phyloP scores from a whole-genome alignment of 2,888 invertebrate species.

The Nephrotoma guestfalica region DNA sequence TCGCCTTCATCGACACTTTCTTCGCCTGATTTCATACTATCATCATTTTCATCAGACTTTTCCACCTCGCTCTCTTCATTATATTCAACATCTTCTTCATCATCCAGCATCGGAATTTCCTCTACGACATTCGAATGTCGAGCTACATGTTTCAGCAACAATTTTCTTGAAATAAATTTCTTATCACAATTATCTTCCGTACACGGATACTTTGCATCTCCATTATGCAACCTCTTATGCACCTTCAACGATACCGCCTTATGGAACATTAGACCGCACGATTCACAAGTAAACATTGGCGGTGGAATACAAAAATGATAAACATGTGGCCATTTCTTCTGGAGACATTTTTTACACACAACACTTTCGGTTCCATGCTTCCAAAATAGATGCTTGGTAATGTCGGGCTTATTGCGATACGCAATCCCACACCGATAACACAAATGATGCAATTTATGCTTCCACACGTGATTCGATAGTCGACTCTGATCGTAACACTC shows the following conservation, averaged over 20 bases:
- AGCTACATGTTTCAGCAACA: conserved; percentile 55
- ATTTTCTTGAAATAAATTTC: conserved; percentile 67
- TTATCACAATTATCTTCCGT: conserved; percentile 54
- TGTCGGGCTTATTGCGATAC: conserved; percentile 76
- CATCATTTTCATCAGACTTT: not conserved
- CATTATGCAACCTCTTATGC: conserved; percentile 63
- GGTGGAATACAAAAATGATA: conserved; percentile 84
- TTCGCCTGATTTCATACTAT: not conserved
- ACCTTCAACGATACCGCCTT: conserved; percentile 68
- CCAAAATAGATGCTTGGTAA: conserved; percentile 82
- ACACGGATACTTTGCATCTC: conserved; percentile 58
- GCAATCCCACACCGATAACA: conserved; percentile 81
- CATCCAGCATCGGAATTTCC: not conserved
- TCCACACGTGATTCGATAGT: conserved; percentile 78
- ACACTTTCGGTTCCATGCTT: conserved; percentile 85
- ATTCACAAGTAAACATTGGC: conserved; percentile 60
- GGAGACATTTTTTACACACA: conserved; percentile 67
- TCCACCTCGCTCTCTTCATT: conserved; percentile 6
- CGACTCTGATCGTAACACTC: conserved; percentile 59
- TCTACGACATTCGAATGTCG: conserved; percentile 35
- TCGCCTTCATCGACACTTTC: conserved; percentile 14
- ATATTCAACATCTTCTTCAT: not conserved
- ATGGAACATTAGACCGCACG: conserved; percentile 60
- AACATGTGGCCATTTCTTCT: conserved; percentile 85
- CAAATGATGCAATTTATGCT: conserved; percentile 73